Evolutionary conservation across 2,113 vertebrate species (phyloP).

Genomic region (Scomber japonicus): DNA sequence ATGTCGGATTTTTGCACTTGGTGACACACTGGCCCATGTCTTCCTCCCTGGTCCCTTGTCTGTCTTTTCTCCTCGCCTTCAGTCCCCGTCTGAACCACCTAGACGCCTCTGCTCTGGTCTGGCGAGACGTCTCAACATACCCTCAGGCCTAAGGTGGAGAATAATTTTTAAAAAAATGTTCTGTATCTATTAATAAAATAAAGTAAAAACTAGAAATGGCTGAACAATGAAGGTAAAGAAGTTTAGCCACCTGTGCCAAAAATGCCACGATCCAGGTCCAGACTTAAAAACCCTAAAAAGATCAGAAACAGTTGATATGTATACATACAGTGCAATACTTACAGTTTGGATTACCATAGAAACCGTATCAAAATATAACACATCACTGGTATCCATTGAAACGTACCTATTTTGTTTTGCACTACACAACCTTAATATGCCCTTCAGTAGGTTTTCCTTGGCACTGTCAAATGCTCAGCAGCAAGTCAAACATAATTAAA

Average conservation of each 20-base stretch:
- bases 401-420: not conserved
- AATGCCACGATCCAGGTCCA: slow-evolving; percentile 44
- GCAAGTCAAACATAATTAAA: not conserved
- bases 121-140: slow-evolving; percentile 91
- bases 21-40: slow-evolving; percentile 99
- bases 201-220: not conserved
- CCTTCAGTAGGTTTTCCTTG: not conserved
- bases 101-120: slow-evolving; percentile 85
- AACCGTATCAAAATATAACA: not conserved
- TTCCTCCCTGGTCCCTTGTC: slow-evolving; percentile 72
- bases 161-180: not conserved
- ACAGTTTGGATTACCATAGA: too few species aligned
- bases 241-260: slow-evolving; percentile 61
- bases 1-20: slow-evolving; percentile 99
- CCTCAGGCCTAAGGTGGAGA: slow-evolving; percentile 79
- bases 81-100: slow-evolving; percentile 86
- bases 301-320: slow-evolving; percentile 14
- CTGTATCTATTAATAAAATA: not conserved
- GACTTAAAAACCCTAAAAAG: slow-evolving; percentile 50
- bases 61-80: slow-evolving; percentile 81
- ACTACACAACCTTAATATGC: not conserved
- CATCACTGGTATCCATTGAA: slow-evolving; percentile 21
- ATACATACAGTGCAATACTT: not conserved
- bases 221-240: not conserved
- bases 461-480: not conserved